phyloP scores from a whole-genome alignment of 2,797 vertebrate species.

The Sylvia borin region DNA sequence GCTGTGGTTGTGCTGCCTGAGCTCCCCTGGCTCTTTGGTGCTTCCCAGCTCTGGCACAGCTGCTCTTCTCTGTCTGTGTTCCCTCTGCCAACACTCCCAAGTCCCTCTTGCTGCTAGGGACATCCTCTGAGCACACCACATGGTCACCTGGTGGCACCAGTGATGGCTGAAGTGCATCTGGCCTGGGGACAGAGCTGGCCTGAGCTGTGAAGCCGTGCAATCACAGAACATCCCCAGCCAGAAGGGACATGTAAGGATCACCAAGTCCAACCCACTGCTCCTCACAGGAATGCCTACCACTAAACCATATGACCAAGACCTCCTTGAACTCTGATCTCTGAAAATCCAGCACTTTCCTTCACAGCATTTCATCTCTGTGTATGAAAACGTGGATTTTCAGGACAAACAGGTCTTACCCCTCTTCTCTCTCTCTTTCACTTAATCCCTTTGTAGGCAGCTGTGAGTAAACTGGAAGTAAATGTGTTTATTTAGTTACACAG shows the following conservation, averaged over 20 bases:
- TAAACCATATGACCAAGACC: background rate
- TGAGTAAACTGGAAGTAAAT: background rate
- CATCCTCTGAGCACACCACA: fast-evolving
- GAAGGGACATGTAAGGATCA: background rate
- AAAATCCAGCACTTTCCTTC: background rate
- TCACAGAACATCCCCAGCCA: background rate
- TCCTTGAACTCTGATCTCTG: background rate
- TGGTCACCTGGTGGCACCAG: background rate
- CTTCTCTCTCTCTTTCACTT: background rate
- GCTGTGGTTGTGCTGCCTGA: background rate
- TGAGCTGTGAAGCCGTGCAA: background rate
- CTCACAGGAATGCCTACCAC: background rate
- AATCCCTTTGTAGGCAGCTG: background rate
- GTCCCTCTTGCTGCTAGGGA: background rate
- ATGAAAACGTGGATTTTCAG: background rate
- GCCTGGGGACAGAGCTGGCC: background rate
- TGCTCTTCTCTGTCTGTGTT: background rate
- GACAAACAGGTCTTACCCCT: fast-evolving
- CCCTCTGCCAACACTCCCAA: background rate
- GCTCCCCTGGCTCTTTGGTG: background rate
- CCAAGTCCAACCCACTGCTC: background rate
- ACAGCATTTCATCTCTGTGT: background rate
- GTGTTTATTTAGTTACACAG: background rate
- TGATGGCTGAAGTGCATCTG: background rate
- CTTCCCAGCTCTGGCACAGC: background rate